Percentiles rank a stretch among this genome's conserved stretches.
phyloP scores from a whole-genome alignment of 2,888 invertebrate species.

The Dorcus parallelipipedus region DNA sequence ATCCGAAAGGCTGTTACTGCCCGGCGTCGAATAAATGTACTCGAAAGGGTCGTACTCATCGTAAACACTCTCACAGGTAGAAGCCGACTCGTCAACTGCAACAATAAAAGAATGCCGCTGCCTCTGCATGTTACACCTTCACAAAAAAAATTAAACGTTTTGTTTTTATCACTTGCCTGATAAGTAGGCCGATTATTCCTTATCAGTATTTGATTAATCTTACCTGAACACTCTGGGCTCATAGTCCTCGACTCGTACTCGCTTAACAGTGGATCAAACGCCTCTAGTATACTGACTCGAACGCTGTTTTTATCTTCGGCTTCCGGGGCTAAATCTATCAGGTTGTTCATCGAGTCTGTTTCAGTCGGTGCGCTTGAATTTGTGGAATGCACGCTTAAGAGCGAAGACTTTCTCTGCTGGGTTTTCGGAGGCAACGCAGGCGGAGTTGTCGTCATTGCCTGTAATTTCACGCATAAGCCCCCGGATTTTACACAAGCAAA shows the following conservation, averaged over 20 bases:
- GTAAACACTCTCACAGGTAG: conserved; percentile 65
- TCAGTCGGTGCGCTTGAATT: conserved; percentile 22
- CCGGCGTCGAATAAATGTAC: conserved; percentile 63
- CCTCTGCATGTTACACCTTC: background rate
- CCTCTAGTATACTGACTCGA: conserved; percentile 73
- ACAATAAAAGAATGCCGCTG: conserved; percentile 23
- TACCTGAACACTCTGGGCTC: conserved; percentile 54
- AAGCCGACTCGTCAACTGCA: conserved; percentile 53
- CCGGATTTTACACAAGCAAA: too few relatives aligned
- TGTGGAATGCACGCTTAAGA: conserved; percentile 27
- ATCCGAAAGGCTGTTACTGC: conserved; percentile 62
- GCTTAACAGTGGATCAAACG: conserved; percentile 77
- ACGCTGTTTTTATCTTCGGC: conserved; percentile 54
- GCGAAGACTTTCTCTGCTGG: conserved; percentile 37
- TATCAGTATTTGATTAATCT: conserved; percentile 44
- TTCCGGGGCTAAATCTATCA: conserved; percentile 56
- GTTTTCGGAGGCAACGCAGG: conserved; percentile 46
- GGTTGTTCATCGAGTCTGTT: conserved; percentile 45
- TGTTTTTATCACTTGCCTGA: background rate
- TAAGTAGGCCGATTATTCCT: background rate
- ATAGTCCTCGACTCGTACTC: conserved; percentile 33
- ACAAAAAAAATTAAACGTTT: background rate
- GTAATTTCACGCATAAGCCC: background rate
- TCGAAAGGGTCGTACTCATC: conserved; percentile 78
- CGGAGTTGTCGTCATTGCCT: conserved; percentile 25